Evolutionary conservation across 2,113 vertebrate species (phyloP).

Genomic region (Fulmarus glacialis): DNA sequence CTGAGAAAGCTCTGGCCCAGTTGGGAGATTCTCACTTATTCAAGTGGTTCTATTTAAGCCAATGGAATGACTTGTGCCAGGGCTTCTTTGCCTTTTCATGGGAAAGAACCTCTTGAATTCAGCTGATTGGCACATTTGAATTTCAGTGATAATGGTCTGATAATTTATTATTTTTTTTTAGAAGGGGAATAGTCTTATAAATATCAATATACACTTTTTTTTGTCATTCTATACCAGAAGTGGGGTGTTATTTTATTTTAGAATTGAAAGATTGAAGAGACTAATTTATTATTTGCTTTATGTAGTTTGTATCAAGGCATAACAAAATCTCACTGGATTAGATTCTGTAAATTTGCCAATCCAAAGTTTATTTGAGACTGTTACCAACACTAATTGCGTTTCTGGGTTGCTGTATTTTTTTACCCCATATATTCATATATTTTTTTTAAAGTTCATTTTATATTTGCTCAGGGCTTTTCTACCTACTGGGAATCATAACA

Average conservation of each 20-base stretch:
- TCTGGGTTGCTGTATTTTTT: not conserved
- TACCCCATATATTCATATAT: conserved; percentile 30
- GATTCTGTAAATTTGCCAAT: conserved; percentile 63
- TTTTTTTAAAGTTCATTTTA: conserved; percentile 68
- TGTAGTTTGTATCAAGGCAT: conserved; percentile 62
- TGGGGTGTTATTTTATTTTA: conserved; percentile 3
- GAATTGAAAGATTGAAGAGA: conserved; percentile 37
- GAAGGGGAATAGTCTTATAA: conserved; percentile 29
- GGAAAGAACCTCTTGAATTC: conserved; percentile 17
- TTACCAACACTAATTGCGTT: conserved; percentile 63
- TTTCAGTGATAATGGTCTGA: conserved; percentile 44
- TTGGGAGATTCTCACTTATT: not conserved
- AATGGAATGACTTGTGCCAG: not conserved
- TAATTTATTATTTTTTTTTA: not conserved
- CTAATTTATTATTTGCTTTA: conserved; percentile 65
- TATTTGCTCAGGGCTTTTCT: conserved; percentile 65
- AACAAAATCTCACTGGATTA: conserved; percentile 66
- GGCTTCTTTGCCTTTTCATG: not conserved
- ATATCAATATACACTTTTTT: conserved; percentile 21
- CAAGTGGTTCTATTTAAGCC: conserved; percentile 33
- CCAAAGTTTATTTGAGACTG: conserved; percentile 60
- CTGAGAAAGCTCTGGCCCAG: not conserved
- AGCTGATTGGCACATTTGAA: conserved; percentile 17
- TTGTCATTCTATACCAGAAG: not conserved
- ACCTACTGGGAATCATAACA: conserved; percentile 48